Evolutionary conservation across 1,140 invertebrate species (phyloP), one percentile per base, ranked within the genome.

Genomic region (Pseudoatta argentina): DNA sequence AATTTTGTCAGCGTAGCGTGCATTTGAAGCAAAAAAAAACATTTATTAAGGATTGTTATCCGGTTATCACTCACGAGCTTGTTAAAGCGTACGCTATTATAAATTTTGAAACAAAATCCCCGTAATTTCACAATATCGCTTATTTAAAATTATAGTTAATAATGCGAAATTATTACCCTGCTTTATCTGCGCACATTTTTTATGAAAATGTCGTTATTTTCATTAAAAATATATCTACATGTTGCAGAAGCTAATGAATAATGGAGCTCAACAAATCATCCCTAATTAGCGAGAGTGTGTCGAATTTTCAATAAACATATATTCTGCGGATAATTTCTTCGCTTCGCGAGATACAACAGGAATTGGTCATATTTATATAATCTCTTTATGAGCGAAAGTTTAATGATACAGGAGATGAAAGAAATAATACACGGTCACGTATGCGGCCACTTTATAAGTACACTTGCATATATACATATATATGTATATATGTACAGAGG

Each of bases 101-200:
- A n/a, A 48, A 83, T 61, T 73, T 39, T 73, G 34, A 24, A 83
- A 55, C 69, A 30, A 61, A 75, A 51, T 61, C 24, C 30, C n/a
- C 7, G 39, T 64, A 83, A 75, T 75, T 73, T 4, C 30, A 10
- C 55, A 57, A 14, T 61, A 67, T 81, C 67, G 51, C 14, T 73
- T 73, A 75, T 83, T 83, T 83, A 83, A 63, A 75, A 72, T 39
- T 34, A 63, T 61, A 21, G 55, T 73, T 75, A 75, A 83, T 73
- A 63, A 27, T 30, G 55, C 57, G 48, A 75, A 61, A 61, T 75
- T 48, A 75, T 82, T 73, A 82, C 63, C 39, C 21, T 4, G 18
- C 73, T 75, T 75, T 61, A 75, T 73, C 24, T 24, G 69, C 14
- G 14, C 69, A 18, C 39, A 27, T 83, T 73, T 83, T 83, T 73